Base-by-base conservation (phyloP, 2,113 vertebrate genomes). In the Erythrolamprus reginae region DNA sequence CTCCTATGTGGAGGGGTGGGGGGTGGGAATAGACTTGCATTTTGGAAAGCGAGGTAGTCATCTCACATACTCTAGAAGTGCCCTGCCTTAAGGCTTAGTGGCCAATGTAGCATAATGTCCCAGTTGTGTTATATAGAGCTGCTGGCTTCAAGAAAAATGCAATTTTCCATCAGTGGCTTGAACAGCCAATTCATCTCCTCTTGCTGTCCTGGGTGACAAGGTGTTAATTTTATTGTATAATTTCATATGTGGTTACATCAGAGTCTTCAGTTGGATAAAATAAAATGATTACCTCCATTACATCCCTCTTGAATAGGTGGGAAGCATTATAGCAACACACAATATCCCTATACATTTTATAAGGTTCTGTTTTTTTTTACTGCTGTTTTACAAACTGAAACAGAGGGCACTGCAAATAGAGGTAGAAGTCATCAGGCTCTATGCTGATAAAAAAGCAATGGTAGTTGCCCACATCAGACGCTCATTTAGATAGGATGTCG, bases 191-290 rank as follows among this genome's bases (percentile, higher is more conserved):
- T 50, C 53, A 0, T 90, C 48, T 92, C 65, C 88, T 53, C 87
- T 0, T 0, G 51, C 90, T 89, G 50, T 24, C 56, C 84, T 2
- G 10, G 21, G 33, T 42, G n/a, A 90, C 0, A 0, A 0, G 0
- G 86, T 10, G 0, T 89, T 89, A 61, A 65, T 28, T 70, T 26
- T 1, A 0, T 86, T 33, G 26, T 82, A 45, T 84, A 90, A n/a
- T 85, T 4, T 90, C 91, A 88, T 26, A 87, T 82, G 1, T 33
- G 50, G 9, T 33, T 77, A 87, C 28, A 1, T 77, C 42, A 87
- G 24, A 70, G 9, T 70, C 87, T 88, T 92, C 89, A 0, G 38
- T 0, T 52, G 50, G n/a, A 77, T 82, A 56, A 70, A 23, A 83
- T 91, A 88, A 77, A 89, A 48, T 70, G 58, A 5, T 88, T 89